Base-by-base conservation (phyloP, 1,140 invertebrate genomes). In the Drosophila nasuta region DNA sequence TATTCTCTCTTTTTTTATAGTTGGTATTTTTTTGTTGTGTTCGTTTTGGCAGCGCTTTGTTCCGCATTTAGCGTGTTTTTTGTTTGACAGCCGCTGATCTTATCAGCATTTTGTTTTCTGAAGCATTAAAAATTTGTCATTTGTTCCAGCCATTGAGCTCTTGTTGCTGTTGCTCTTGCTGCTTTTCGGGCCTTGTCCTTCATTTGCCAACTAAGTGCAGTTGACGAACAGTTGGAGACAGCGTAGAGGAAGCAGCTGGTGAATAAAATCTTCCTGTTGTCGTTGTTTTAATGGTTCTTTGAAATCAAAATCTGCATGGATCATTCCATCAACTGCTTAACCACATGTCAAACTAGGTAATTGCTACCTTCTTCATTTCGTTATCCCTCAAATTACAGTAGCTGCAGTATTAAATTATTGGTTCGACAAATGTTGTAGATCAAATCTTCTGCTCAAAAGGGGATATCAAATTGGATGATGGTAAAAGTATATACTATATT, bases 121-220 rank as follows among this genome's bases (percentile, higher is more conserved):
- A 89, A 77, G 85, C 83, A 89, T 88, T 89, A 89, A 85, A 88
- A 88, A 88, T 88, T 88, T 88, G 85, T 88, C 85, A 88, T 88
- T 88, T 89, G 65, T 74, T 73, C 72, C 62, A 60, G 46, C 35
- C 54, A 66, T 51, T 60, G 52, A 43, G 33, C 25, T 13, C 25
- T 52, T 33, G 51, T 69, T 51, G 49, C 59, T 81, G 60, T 67
- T 60, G 49, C 65, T 74, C 41, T 11, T 20, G 25, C 13, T 43
- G 13, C 8, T n/a, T 28, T 46, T 25, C 3, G 20, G 20, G 13
- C 2, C 8, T 48, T 51, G 51, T 68, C 46, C 54, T 64, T 62
- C 28, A 25, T 7, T n/a, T 7, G 30, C 8, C 8, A 41, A 25
- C 13, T 11, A 54, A 35, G 17, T 64, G 45, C 64, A 66, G 17